Percentiles rank a stretch among this genome's conserved stretches.
phyloP scores from a whole-genome alignment of 2,113 vertebrate genomes.

The Leptodactylus fuscus region DNA sequence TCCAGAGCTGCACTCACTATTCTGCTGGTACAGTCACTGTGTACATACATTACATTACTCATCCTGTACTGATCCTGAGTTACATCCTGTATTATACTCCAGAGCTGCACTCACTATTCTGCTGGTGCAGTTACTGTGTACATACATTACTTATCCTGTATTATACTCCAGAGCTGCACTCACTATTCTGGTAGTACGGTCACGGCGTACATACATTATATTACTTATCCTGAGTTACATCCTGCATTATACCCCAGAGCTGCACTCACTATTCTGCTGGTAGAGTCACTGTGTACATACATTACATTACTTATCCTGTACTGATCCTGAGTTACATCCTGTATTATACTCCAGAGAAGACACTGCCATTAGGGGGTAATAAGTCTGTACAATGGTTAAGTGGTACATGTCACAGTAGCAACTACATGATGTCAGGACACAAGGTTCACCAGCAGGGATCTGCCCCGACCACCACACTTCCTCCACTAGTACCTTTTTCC shows the following conservation, averaged over 20 bases:
- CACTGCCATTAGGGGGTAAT: too few species aligned
- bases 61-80: neutral
- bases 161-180: slow-evolving; percentile 7
- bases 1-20: too few species aligned
- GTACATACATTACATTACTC: neutral
- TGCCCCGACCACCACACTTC: too few species aligned
- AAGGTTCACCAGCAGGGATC: too few species aligned
- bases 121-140: neutral
- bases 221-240: neutral
- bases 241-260: slow-evolving; percentile 5
- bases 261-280: slow-evolving; percentile 1
- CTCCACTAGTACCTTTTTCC: too few species aligned
- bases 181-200: neutral
- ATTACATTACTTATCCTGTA: too few species aligned
- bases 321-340: neutral
- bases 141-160: neutral
- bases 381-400: too few species aligned
- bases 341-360: slow-evolving; percentile 11
- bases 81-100: slow-evolving; percentile 12
- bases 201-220: neutral
- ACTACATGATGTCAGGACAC: too few species aligned
- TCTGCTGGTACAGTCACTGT: neutral
- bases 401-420: too few species aligned
- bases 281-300: neutral
- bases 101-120: too few species aligned